A percentile compares a stretch with the other conserved stretches of the same genome.
phyloP scores from a whole-genome alignment of 2,797 vertebrate species.

The Poeciliopsis paucimaculata region DNA sequence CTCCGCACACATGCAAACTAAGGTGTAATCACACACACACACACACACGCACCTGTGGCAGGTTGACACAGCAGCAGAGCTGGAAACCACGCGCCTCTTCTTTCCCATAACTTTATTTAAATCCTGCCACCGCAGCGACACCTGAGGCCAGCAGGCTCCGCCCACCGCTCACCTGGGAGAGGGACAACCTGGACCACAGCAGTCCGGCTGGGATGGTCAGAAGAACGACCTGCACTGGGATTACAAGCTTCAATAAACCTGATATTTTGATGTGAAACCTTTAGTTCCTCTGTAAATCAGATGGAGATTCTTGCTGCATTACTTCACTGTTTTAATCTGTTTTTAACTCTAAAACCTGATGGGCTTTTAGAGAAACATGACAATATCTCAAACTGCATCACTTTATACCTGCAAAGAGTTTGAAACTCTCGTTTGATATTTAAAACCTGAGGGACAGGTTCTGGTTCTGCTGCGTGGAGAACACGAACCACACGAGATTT shows the following conservation, averaged over 20 bases:
- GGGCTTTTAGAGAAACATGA: neutral
- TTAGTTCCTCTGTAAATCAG: neutral
- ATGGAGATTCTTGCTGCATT: neutral
- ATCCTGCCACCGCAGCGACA: neutral
- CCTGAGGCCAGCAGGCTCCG: neutral
- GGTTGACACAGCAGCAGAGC: slow-evolving; percentile 24
- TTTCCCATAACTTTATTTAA: neutral
- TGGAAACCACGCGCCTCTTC: neutral
- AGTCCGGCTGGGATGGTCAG: neutral
- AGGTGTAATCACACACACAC: slow-evolving; percentile 26
- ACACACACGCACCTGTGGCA: slow-evolving; percentile 51
- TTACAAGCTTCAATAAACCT: neutral
- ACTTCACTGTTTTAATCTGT: no score
- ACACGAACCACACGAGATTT: no score
- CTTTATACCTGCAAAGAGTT: neutral
- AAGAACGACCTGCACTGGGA: neutral
- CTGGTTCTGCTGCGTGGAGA: no score
- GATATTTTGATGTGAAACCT: neutral
- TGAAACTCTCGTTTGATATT: neutral
- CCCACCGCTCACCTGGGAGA: slow-evolving; percentile 7
- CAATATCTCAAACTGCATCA: neutral
- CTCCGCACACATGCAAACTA: neutral
- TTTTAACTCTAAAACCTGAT: neutral
- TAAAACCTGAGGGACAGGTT: neutral
- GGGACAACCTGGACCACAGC: neutral